Base-by-base conservation (phyloP, 2,797 vertebrate genomes). In the Characodon lateralis region DNA sequence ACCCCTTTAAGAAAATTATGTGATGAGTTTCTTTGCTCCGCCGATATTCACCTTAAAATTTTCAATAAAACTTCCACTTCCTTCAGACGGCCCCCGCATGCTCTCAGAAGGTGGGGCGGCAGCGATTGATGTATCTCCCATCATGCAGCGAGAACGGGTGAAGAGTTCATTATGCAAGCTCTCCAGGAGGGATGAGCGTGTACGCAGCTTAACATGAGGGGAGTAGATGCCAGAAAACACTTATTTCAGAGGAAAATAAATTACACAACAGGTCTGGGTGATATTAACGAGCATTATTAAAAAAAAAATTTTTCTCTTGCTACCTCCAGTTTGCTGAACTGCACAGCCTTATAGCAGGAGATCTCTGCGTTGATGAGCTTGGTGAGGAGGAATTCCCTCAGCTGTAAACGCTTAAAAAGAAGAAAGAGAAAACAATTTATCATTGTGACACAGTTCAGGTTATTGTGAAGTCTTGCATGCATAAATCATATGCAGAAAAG, bases 301-400 rank as follows among this genome's bases (percentile, higher is more conserved):
- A 39, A 31, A 59, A 5, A 10, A 24, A 9, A 7, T 50, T n/a
- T 43, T 70, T 20, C 28, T 10, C 22, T 13, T n/a, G 63, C 39
- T 85, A 94, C 95, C 94, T 94, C 93, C 58, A 95, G 84, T 80
- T 83, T 89, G 85, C 91, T 95, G 92, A 96, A 96, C 50, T 89
- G 89, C 72, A 95, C 92, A 1, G 94, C 95, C 78, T 93, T 95
- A 73, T 95, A 96, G 83, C 96, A 96, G 77, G 95, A 95, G 85
- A 96, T 95, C 91, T 96, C 95, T 65, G 95, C 96, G 22, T 96
- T 96, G 92, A 96, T 95, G 76, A 96, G 94, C 87, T 96, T 96
- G 73, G 94, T 94, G 80, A 96, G 87, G 41, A 96, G 94, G 85
- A 96, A 96, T 81, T 95, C 93, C 77, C 94, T 93, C 78, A 96